Percentiles rank a stretch among this genome's conserved stretches.
Evolutionary conservation across 2,797 vertebrate genomes (phyloP).

Genomic region (Chrysocyon brachyurus): DNA sequence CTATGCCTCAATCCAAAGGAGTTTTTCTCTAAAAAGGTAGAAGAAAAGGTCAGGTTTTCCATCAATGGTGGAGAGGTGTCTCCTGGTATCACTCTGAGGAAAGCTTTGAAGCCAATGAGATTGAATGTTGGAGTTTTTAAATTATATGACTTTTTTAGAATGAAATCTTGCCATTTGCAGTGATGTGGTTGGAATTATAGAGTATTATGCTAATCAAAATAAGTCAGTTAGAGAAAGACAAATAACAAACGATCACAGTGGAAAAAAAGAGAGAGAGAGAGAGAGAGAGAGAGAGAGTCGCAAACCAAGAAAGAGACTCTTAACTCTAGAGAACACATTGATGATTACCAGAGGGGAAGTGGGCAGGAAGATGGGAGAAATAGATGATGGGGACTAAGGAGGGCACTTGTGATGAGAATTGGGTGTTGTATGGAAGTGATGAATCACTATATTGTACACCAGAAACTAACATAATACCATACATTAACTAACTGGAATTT

Average conservation of each 20-base stretch:
- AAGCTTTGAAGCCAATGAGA: background rate
- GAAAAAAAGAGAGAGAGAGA: background rate
- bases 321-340: background rate
- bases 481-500: background rate
- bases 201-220: background rate
- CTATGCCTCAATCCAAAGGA: background rate
- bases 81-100: background rate
- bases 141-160: background rate
- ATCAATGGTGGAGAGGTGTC: background rate
- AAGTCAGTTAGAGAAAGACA: background rate
- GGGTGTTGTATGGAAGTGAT: background rate
- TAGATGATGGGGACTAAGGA: background rate
- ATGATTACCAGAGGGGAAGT: background rate
- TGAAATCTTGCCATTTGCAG: background rate
- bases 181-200: background rate
- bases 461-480: background rate
- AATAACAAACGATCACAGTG: background rate
- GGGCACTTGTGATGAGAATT: background rate
- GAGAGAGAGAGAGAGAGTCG: background rate
- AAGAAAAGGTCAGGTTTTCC: background rate
- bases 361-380: background rate
- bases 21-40: background rate
- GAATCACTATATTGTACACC: background rate
- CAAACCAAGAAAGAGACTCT: background rate
- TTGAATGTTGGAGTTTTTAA: background rate